Base-by-base conservation (phyloP, 1,140 invertebrate genomes). In the Papilio polyxenes region DNA sequence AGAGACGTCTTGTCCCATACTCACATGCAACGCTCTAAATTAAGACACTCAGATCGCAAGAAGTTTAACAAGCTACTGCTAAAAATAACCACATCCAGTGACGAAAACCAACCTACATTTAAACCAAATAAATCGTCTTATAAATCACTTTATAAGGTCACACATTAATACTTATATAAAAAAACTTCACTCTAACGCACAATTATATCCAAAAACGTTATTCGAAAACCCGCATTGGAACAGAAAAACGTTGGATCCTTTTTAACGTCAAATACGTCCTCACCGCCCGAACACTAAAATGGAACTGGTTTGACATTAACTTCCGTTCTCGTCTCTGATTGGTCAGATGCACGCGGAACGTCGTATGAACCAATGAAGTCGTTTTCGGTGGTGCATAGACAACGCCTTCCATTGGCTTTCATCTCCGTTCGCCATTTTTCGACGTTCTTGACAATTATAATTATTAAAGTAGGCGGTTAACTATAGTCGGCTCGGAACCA, bases 41-140 rank as follows among this genome's bases (percentile, higher is more conserved):
- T 92, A 92, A 93, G 92, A 93, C 84, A 85, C 90, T 88, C 90
- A 84, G 86, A 88, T 86, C 84, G 75, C 86, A 90, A 88, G 84
- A 89, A 87, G 89, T 89, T 92, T 89, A 91, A 91, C 90, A 92
- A 92, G 91, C 90, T 90, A 91, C 91, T 88, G 88, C 91, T 93
- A 93, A 92, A 93, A 93, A 93, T 93, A 93, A 89, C 85, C 82
- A 86, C 86, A 81, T 86, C 87, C 87, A 87, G 81, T 90, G 89
- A 90, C 89, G 87, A 89, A 92, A 89, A 87, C 87, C 87, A 91
- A 92, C 87, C 91, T 91, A 92, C 85, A 88, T 92, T 87, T 74
- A 81, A 76, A 85, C 75, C 9, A 65, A 82, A 85, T 81, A 69
- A 53, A 65, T 82, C 53, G 49, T 81, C 37, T 51, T 72, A 74